Conservation (phyloP, 2,888 invertebrate species). For the Pandemis corylana region DNA sequence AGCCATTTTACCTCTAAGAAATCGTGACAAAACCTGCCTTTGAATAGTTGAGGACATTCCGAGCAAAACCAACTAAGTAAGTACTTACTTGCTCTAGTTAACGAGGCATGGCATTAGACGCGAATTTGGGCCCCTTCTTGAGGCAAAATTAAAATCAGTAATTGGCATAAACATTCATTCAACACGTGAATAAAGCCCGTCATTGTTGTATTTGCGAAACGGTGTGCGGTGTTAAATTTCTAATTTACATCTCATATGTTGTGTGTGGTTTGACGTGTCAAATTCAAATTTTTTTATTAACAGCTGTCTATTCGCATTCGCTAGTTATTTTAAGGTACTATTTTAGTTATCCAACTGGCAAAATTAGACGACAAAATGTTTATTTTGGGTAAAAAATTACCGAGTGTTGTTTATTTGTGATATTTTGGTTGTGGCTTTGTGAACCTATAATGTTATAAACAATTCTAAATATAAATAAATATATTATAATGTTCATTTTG, state of each 20-base stretch:
- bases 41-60: not conserved
- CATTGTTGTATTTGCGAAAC: constrained; percentile 35
- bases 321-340: not conserved
- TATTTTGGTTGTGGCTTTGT: not conserved
- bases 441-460: not conserved
- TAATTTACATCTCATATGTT: constrained; percentile 39
- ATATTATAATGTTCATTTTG: no score
- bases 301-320: constrained; percentile 1
- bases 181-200: constrained; percentile 6
- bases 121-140: not conserved
- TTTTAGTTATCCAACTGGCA: not conserved
- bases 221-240: constrained; percentile 33
- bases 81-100: not conserved
- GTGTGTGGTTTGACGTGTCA: constrained; percentile 19
- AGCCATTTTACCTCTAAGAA: not conserved
- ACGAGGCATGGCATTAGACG: not conserved
- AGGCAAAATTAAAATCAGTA: constrained; percentile 2
- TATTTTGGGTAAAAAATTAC: not conserved
- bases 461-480: no score
- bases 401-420: not conserved
- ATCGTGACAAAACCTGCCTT: not conserved
- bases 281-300: constrained; percentile 30
- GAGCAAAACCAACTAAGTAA: not conserved
- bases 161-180: constrained; percentile 20
- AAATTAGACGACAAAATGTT: not conserved